Conservation (phyloP, 2,888 invertebrate species). For the Holacanthella duospinosa region DNA sequence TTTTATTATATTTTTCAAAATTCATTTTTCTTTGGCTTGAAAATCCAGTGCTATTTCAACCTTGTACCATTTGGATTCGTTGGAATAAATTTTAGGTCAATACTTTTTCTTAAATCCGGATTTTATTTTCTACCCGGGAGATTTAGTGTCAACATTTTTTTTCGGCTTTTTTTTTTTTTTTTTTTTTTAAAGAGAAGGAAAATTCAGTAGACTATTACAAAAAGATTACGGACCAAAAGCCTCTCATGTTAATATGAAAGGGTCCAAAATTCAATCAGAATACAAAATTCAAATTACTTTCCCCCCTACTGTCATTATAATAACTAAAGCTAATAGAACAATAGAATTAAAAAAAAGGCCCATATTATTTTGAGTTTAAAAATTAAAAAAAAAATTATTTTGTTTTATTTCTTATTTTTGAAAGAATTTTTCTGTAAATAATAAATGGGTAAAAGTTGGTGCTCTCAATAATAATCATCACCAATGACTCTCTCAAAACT, state of each 20-base stretch:
- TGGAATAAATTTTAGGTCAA: not conserved
- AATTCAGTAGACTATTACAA: not conserved
- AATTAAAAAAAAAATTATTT: no score
- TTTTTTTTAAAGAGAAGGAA: not conserved
- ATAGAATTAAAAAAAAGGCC: no score
- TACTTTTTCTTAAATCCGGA: not conserved
- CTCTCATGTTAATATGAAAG: slow-evolving; percentile 3
- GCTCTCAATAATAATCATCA: no score
- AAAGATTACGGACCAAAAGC: not conserved
- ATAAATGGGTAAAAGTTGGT: not conserved
- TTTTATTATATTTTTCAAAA: not conserved
- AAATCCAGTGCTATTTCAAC: not conserved
- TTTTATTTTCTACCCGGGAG: not conserved
- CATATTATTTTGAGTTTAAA: no score
- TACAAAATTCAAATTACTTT: not conserved
- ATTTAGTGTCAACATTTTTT: not conserved
- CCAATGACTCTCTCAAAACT: no score
- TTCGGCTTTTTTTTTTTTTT: not conserved
- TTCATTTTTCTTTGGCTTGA: no score
- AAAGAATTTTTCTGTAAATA: not conserved
- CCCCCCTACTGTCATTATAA: not conserved
- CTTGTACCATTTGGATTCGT: not conserved
- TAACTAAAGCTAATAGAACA: no score
- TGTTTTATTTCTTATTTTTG: not conserved
- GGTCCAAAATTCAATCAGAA: not conserved